A percentile compares a stretch with the other conserved stretches of the same genome.
Evolutionary conservation across 1,140 invertebrate species (phyloP).

Genomic region (Babylonia areolata): DNA sequence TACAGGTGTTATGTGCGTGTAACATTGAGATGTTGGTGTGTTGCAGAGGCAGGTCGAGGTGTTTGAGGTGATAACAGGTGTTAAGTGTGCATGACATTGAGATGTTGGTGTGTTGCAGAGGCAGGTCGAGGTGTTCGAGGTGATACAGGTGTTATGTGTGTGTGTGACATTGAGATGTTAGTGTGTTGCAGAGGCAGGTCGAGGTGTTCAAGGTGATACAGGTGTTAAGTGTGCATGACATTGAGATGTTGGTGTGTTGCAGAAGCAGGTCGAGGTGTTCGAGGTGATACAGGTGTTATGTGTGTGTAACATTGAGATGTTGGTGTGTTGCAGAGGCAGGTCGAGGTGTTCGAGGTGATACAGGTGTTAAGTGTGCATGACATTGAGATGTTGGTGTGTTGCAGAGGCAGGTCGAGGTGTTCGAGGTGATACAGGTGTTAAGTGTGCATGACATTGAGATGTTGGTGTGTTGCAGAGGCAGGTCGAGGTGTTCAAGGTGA

Average conservation of each 20-base stretch:
- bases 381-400: constrained; percentile 64
- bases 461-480: too few relatives aligned
- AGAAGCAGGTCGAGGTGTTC: too few relatives aligned
- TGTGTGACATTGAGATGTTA: constrained; percentile 75
- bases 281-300: constrained; percentile 57
- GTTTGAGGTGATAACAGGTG: constrained; percentile 52
- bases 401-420: background rate
- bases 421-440: too few relatives aligned
- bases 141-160: too few relatives aligned
- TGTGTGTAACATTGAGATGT: constrained; percentile 74
- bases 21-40: too few relatives aligned
- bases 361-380: constrained; percentile 71
- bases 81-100: constrained; percentile 70
- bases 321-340: constrained; percentile 41
- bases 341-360: background rate
- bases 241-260: constrained; percentile 62
- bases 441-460: too few relatives aligned
- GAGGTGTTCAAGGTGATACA: too few relatives aligned
- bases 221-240: constrained; percentile 70
- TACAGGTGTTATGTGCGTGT: constrained; percentile 66
- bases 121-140: background rate
- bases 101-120: constrained; percentile 55
- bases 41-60: background rate
- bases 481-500: background rate
- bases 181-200: constrained; percentile 13